phyloP scores from a whole-genome alignment of 2,797 vertebrate genomes.

The Clarias laeviceps region DNA sequence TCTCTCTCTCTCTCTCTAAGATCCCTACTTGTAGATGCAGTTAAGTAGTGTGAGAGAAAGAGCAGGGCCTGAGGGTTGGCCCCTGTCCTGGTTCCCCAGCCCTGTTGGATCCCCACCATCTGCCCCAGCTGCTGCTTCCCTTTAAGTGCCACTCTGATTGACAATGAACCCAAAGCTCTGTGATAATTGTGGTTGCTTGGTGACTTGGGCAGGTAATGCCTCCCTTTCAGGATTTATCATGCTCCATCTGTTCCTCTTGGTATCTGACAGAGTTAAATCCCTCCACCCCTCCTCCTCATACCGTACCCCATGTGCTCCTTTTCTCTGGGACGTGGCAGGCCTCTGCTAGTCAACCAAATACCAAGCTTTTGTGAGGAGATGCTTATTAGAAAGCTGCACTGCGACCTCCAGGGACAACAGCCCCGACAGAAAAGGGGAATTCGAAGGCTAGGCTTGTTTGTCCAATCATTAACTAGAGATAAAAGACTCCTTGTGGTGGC shows the following conservation, averaged over 20 bases:
- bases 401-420: constrained; percentile 70
- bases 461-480: constrained; percentile 81
- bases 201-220: constrained; percentile 88
- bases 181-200: constrained; percentile 88
- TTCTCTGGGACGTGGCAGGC: constrained; percentile 52
- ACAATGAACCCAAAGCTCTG: constrained; percentile 89
- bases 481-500: constrained; percentile 72
- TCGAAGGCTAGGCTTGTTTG: constrained; percentile 70
- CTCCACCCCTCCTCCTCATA: constrained; percentile 40
- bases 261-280: constrained; percentile 73
- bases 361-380: constrained; percentile 69
- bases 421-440: constrained; percentile 68
- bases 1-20: constrained; percentile 5
- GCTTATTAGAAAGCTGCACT: constrained; percentile 74
- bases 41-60: constrained; percentile 53
- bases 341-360: constrained; percentile 79
- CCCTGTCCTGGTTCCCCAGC: constrained; percentile 80
- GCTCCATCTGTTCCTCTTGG: constrained; percentile 84
- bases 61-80: constrained; percentile 79
- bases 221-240: constrained; percentile 88
- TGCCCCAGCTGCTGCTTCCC: constrained; percentile 91
- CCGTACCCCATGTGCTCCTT: constrained; percentile 51
- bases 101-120: constrained; percentile 90
- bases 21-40: constrained; percentile 29
- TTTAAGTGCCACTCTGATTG: constrained; percentile 88